Evolutionary conservation across 2,888 invertebrate genomes (phyloP), one percentile per base, ranked within the genome.

Genomic region (Boloria selene): DNA sequence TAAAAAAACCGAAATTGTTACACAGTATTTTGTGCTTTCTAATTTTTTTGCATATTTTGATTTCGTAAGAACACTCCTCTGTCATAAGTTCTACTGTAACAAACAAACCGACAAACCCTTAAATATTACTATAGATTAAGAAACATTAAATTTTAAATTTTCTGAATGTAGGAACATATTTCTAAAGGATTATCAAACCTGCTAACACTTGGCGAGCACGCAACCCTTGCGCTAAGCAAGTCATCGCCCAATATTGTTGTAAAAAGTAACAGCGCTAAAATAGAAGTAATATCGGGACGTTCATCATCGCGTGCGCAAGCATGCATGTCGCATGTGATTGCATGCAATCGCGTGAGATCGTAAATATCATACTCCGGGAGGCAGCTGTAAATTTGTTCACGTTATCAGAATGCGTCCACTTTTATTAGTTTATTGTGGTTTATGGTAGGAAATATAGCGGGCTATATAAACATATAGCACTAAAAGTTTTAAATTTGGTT

Each of bases 311-410:
- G 65, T 65, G 65, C 55, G 58, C 62, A 45, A 59, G 64, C 64
- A 59, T 64, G 66, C 70, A 61, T 66, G 55, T 73, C 72, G 73
- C 72, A 73, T 64, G 74, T 75, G 75, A 75, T 73, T 69, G 70
- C 73, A 66, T 69, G 67, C 69, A 67, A 62, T 66, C 66, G 55
- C 66, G 55, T 56, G 61, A 51, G 51, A 61, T 61, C 65, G 65
- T 66, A 64, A 64, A 58, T 58, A 59, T 59, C 16, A 4, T 47
- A 59, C 47, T 59, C 59, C 49, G 31, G 49, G 59, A 47, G 59
- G 7, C 59, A 31, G 59, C 59, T 59, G 59, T 59, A 59, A 50
- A 59, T 49, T 31, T 59, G 49, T 47, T 59, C 49, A 38, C 31
- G 49, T 31, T 59, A 50, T 59, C 56, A 45, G 45, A 45, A 45